A percentile compares a stretch with the other conserved stretches of the same genome.
These are phyloP conservation scores for Brachypodius melanocephalos DNA, from an alignment of 2,113 vertebrate species.

Conservation along the genomic window DNA sequence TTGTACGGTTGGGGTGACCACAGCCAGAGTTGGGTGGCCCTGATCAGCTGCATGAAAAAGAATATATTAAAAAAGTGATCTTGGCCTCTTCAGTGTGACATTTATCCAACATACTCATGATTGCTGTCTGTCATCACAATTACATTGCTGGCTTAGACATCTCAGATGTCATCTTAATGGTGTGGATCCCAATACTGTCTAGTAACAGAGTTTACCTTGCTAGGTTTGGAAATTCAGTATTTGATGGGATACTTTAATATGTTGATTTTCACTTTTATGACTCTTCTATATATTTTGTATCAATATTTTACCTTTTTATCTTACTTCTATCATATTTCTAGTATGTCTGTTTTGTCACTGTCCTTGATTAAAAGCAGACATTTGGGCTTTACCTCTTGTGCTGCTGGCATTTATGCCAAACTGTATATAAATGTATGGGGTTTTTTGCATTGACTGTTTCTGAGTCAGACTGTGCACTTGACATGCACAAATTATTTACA, in stretches of 20 bases:
- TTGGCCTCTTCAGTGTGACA: background rate
- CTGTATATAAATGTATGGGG: background rate
- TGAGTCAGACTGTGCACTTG: background rate
- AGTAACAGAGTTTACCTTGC: background rate
- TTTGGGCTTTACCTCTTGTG: background rate
- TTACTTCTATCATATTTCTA: background rate
- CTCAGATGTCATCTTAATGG: background rate
- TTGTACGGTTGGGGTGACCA: accelerated
- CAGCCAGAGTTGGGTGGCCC: background rate
- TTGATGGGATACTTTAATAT: background rate
- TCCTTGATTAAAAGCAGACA: background rate
- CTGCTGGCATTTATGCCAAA: background rate
- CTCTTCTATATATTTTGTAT: background rate
- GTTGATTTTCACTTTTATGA: background rate
- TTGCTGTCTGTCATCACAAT: background rate
- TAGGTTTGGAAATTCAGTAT: background rate
- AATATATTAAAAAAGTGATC: background rate
- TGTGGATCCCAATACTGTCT: background rate
- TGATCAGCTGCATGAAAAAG: background rate
- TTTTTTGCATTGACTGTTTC: background rate
- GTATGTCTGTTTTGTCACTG: background rate
- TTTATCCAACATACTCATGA: background rate
- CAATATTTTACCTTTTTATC: background rate
- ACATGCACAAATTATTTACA: background rate
- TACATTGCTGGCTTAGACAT: background rate